Base-by-base conservation (phyloP, 2,797 vertebrate species). In the Champsocephalus esox region DNA sequence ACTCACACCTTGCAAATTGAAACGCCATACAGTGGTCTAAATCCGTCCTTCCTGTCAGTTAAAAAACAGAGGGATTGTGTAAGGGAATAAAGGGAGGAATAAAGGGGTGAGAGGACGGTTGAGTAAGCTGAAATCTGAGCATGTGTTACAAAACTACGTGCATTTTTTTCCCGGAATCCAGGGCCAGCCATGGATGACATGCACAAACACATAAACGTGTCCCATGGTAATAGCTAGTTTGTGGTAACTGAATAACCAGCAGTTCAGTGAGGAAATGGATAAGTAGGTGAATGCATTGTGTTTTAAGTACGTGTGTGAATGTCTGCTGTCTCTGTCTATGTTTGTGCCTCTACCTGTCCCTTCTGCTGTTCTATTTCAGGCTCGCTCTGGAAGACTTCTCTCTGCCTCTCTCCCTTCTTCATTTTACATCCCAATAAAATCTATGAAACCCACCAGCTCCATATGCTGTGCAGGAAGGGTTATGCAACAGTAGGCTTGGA, bases 391-490 rank as follows among this genome's bases (percentile, higher is more conserved):
- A 77, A 65, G 62, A 34, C 38, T 79, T 58, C 41, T 66, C n/a
- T 67, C 63, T 64, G 10, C 10, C 46, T 24, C 43, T 50, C n/a
- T 67, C 49, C 66, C 50, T 78, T 49, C 66, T 71, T 85, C 69
- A 76, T 82, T 90, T 91, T 88, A 87, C 73, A 82, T 81, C 73
- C 79, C 81, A 73, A 77, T 87, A 86, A 93, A 92, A 85, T 41
- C 66, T 64, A 68, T 83, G 52, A 85, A 84, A 79, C 73, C 87
- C 75, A 82, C 54, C 49, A 69, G 75, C 63, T 90, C 87, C 87
- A 88, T 88, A 83, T 79, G 81, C 54, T 79, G 45, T 16, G 51
- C 61, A 66, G 46, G 9, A 60, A 83, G 51, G 50, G 79, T 92
- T 90, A 87, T 69, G 84, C 84, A 89, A 88, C 65, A 70, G 64